phyloP scores from a whole-genome alignment of 2,113 vertebrate genomes.

The Dasypus novemcinctus region DNA sequence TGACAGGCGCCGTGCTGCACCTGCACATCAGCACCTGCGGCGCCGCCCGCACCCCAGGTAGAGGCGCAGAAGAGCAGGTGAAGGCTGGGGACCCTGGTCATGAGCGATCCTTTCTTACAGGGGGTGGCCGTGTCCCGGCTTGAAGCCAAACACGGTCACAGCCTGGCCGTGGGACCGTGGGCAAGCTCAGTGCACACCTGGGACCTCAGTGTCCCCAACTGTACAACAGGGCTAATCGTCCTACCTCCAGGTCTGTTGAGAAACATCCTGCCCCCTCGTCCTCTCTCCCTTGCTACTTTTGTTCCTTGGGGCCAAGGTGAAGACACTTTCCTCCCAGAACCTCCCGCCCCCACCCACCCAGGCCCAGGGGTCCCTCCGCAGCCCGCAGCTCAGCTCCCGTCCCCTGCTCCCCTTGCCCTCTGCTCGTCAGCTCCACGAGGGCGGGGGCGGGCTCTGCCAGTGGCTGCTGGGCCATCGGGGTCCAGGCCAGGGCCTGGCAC shows the following conservation, averaged over 20 bases:
- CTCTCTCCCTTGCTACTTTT: background rate
- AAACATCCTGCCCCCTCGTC: background rate
- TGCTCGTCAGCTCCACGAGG: background rate
- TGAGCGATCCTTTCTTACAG: background rate
- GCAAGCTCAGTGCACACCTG: background rate
- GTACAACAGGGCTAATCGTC: background rate
- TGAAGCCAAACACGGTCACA: background rate
- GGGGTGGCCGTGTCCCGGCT: background rate
- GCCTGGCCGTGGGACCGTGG: background rate
- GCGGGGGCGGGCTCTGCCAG: background rate
- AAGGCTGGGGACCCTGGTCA: background rate
- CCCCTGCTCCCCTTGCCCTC: too few relatives aligned
- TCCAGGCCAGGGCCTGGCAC: background rate
- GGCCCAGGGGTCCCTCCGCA: background rate
- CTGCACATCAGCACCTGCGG: fast-evolving
- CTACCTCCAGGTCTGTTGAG: background rate
- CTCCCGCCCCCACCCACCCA: background rate
- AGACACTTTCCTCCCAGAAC: background rate
- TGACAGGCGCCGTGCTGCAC: fast-evolving
- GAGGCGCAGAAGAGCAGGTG: background rate
- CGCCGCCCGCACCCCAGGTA: fast-evolving
- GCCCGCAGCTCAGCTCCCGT: background rate
- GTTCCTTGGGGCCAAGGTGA: background rate
- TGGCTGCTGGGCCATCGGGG: background rate
- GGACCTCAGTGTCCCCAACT: background rate